Evolutionary conservation across 2,888 invertebrate species (phyloP).

Genomic region (Rotaria sp.): DNA sequence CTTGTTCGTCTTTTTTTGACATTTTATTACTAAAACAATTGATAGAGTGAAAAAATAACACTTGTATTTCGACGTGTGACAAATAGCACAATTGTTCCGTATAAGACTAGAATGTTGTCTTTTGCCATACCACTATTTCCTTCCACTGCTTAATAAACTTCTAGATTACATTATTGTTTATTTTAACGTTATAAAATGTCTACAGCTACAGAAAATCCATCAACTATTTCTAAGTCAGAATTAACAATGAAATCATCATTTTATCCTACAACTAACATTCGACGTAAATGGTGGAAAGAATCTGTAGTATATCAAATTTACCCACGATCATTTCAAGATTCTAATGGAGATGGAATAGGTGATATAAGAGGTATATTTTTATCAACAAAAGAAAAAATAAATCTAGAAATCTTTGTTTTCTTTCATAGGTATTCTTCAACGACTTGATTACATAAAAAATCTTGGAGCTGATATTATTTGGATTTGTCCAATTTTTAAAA

Average conservation of each 20-base stretch:
- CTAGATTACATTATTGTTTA: neutral
- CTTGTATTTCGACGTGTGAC: neutral
- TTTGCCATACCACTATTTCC: neutral
- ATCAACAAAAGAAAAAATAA: neutral
- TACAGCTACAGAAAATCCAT: neutral
- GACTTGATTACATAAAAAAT: constrained; percentile 45
- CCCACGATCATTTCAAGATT: constrained; percentile 61
- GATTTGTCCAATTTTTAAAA: constrained; percentile 72
- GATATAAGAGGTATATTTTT: constrained; percentile 43
- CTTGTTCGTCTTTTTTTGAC: neutral
- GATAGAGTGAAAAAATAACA: too few relatives aligned
- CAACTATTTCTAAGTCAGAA: neutral
- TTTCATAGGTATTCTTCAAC: constrained; percentile 55
- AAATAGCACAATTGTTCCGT: neutral
- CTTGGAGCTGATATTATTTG: constrained; percentile 68
- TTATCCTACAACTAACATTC: neutral
- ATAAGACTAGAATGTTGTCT: neutral
- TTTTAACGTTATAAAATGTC: neutral
- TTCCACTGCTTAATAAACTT: neutral
- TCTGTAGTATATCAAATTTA: constrained; percentile 76
- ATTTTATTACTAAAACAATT: neutral
- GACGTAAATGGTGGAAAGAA: constrained; percentile 69
- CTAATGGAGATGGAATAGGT: constrained; percentile 51
- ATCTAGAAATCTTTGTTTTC: constrained; percentile 39
- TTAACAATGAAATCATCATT: neutral